Evolutionary conservation across 2,113 vertebrate genomes (phyloP).

Genomic region (Microtus oregoni): DNA sequence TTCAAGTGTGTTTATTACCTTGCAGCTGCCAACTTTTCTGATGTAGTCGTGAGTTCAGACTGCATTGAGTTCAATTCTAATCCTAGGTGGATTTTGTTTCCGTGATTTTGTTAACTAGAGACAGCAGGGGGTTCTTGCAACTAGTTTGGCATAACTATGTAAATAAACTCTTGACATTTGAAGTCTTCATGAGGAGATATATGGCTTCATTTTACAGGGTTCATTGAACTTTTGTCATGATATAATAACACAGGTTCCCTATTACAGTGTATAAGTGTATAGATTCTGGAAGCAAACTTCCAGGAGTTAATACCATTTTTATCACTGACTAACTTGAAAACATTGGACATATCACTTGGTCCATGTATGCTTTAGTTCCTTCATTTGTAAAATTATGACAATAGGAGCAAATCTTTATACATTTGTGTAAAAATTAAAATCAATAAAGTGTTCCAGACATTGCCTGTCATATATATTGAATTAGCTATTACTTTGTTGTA

Average conservation of each 20-base stretch:
- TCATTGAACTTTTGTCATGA: slow-evolving; percentile 29
- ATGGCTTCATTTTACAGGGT: slow-evolving; percentile 44
- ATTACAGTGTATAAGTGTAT: background rate
- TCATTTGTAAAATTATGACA: slow-evolving; percentile 55
- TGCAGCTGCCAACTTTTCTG: background rate
- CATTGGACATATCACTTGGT: slow-evolving; percentile 35
- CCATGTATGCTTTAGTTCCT: slow-evolving; percentile 29
- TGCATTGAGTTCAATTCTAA: slow-evolving; percentile 44
- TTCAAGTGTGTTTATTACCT: slow-evolving; percentile 37
- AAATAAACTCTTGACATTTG: slow-evolving; percentile 21
- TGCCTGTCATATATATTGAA: slow-evolving; percentile 10
- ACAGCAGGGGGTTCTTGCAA: slow-evolving; percentile 30
- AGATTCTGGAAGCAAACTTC: slow-evolving; percentile 38
- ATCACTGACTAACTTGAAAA: slow-evolving; percentile 38
- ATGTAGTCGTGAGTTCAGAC: slow-evolving; percentile 34
- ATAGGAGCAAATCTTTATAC: slow-evolving; percentile 1
- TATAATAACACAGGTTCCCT: slow-evolving; percentile 22
- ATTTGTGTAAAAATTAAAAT: slow-evolving; percentile 42
- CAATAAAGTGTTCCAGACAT: slow-evolving; percentile 35
- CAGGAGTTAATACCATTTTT: slow-evolving; percentile 38
- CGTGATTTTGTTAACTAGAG: slow-evolving; percentile 50
- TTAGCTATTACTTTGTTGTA: slow-evolving; percentile 57
- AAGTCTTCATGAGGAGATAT: slow-evolving; percentile 36
- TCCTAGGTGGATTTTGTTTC: slow-evolving; percentile 46
- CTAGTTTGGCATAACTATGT: slow-evolving; percentile 44